Base-by-base conservation (phyloP, 2,888 invertebrate species). In the Anthophora plumipes region DNA sequence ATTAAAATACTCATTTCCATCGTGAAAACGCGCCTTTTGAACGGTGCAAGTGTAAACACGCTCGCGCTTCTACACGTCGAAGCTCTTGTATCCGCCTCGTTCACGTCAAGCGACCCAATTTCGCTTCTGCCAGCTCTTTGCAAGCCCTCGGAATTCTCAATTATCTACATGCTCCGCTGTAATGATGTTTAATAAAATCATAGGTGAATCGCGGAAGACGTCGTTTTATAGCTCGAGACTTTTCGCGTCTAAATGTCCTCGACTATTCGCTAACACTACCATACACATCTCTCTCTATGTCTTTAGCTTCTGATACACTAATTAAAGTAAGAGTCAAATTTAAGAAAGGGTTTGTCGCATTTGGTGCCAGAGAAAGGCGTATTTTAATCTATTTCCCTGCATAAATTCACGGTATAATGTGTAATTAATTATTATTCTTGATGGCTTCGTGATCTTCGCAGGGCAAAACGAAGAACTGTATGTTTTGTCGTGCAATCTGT, bases 1-100 rank as follows among this genome's bases (percentile, higher is more conserved):
- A 87, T 88, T 86, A 87, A 83, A 82, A 80, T 67, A 72, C 59
- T 74, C 68, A 55, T 80, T 63, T 63, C 55, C 68, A 69, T 78
- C 72, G 66, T 37, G 22, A 63, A 54, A 55, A 57, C 55, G 68
- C 60, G 63, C 73, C 64, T 79, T 83, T 69, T 57, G 59, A 61
- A 46, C 63, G 43, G 37, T n/a, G 31, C 50, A 25, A 50, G 52
- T 55, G 75, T 81, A 80, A 75, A 75, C 81, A 77, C 60, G 25
- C 17, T 60, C 66, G 76, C 57, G 31, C 22, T 52, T 7, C 61
- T 20, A 20, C 46, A 17, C 41, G 20, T 20, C 50, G 12, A 39
- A n/a, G 4, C 17, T 7, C 11, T 5, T 20, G 17, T 54, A 43
- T 25, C 25, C 12, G n/a, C 57, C 17, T 12, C 14, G 17, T 69